Conservation (phyloP, 2,113 vertebrate species). For the Actinemys pallida region DNA sequence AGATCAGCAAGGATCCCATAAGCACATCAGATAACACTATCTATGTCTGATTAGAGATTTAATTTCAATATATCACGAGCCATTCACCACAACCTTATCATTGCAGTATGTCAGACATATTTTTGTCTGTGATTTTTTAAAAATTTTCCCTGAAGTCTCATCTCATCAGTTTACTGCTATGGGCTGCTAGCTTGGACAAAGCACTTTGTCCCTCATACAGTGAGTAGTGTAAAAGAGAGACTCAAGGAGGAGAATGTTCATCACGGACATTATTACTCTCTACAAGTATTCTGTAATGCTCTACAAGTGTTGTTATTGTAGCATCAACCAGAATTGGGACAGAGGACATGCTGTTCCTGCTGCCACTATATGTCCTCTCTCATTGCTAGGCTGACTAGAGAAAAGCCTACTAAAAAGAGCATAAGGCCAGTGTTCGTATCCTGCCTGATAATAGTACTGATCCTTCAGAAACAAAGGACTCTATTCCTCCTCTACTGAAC, state of each 20-base stretch:
- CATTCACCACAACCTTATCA: not conserved
- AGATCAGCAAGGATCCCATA: not conserved
- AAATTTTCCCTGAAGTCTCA: not conserved
- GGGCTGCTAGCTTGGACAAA: not conserved
- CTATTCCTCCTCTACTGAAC: not conserved
- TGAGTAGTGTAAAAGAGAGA: not conserved
- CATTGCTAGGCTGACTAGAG: not conserved
- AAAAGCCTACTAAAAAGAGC: not conserved
- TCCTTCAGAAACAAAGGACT: not conserved
- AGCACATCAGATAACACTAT: not conserved
- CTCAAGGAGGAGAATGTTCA: not conserved
- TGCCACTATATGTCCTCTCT: not conserved
- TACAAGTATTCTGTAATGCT: not conserved
- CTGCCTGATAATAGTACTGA: not conserved
- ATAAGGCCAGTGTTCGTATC: not conserved
- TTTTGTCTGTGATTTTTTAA: not conserved
- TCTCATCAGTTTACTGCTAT: not conserved
- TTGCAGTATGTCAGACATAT: not conserved
- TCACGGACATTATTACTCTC: not conserved
- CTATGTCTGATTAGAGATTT: not conserved
- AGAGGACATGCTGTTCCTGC: not conserved
- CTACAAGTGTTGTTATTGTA: not conserved
- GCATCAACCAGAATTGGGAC: not conserved
- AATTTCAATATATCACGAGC: not conserved
- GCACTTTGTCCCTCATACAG: not conserved